phyloP scores from a whole-genome alignment of 2,113 vertebrate genomes.

The Scopus umbretta region DNA sequence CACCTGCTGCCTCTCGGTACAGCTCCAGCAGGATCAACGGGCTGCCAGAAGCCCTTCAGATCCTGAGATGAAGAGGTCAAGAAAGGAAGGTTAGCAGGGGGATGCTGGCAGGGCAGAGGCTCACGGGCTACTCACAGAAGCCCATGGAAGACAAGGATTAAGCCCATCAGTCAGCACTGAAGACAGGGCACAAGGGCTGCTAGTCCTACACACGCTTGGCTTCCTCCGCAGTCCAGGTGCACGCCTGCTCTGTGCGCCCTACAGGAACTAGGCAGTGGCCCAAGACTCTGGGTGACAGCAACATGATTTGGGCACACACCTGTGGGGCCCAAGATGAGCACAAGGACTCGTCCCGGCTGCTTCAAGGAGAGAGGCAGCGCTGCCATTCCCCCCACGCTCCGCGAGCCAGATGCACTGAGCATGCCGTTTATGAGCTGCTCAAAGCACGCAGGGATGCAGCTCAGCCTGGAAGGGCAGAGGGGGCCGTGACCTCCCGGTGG shows the following conservation, averaged over 20 bases:
- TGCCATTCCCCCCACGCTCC: background rate
- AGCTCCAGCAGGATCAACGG: background rate
- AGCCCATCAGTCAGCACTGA: accelerated
- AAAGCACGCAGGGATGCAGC: background rate
- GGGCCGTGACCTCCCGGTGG: accelerated
- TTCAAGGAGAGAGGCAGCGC: background rate
- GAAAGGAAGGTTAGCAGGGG: background rate
- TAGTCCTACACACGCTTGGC: accelerated
- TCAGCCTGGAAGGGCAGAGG: background rate
- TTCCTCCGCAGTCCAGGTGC: background rate
- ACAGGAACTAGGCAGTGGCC: background rate
- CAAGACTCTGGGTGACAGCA: background rate
- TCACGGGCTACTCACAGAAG: background rate
- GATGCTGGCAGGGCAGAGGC: background rate
- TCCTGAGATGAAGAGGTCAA: background rate
- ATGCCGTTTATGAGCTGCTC: accelerated
- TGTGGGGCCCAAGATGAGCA: background rate
- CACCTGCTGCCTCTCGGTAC: accelerated
- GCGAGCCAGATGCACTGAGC: background rate
- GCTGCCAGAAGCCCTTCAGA: background rate
- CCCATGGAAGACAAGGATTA: accelerated
- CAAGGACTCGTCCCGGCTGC: background rate
- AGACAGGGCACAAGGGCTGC: background rate
- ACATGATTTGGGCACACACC: background rate
- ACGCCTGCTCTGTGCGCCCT: accelerated